Evolutionary conservation across 2,113 vertebrate genomes (phyloP).

Genomic region (Strix aluco): DNA sequence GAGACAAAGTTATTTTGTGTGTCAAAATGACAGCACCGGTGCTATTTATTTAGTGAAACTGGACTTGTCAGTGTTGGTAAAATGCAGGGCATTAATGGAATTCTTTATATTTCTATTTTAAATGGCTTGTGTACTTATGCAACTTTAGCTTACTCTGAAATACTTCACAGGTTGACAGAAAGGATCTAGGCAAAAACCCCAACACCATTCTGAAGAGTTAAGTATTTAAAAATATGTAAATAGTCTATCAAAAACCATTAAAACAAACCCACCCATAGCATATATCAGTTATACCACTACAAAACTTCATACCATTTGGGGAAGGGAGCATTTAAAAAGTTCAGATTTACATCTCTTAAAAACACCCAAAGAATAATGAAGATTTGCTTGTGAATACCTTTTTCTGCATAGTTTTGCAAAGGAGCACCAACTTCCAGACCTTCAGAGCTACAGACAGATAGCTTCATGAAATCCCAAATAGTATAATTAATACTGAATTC

Average conservation of each 20-base stretch:
- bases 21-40: constrained; percentile 3
- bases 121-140: neutral
- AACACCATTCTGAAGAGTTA: neutral
- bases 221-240: neutral
- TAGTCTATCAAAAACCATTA: neutral
- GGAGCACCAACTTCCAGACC: neutral
- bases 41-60: neutral
- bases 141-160: neutral
- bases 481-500: neutral
- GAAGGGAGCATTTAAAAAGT: neutral
- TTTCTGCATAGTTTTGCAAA: neutral
- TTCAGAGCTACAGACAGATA: neutral
- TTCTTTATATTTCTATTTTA: constrained; percentile 4
- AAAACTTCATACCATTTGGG: neutral
- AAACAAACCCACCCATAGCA: neutral
- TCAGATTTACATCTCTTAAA: neutral
- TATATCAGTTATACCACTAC: neutral
- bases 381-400: neutral
- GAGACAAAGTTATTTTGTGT: constrained; percentile 5
- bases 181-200: neutral
- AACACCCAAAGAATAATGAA: neutral
- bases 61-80: constrained; percentile 6
- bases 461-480: neutral
- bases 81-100: neutral
- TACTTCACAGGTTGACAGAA: neutral